Conservation (phyloP, 2,888 invertebrate species). For the Zhuqinia jingwanae region DNA sequence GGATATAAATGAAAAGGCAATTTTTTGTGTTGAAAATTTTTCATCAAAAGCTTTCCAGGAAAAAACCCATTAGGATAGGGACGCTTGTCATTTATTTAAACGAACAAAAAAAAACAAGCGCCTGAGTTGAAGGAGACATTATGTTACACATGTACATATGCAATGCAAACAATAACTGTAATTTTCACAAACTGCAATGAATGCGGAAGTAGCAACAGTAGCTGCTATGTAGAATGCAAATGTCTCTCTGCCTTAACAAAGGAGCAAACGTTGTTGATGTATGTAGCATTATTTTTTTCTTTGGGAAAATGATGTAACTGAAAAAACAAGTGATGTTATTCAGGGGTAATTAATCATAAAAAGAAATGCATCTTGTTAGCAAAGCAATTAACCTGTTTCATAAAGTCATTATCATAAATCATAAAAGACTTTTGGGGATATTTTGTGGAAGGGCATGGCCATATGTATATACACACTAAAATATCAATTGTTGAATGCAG, state of each 20-base stretch:
- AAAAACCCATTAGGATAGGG: too few species aligned
- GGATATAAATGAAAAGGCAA: background rate
- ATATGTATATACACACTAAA: too few species aligned
- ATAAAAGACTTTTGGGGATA: background rate
- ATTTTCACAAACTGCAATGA: slow-evolving; percentile 38
- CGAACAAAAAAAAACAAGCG: too few species aligned
- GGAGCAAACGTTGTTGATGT: background rate
- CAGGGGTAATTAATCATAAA: slow-evolving; percentile 46
- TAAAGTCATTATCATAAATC: background rate
- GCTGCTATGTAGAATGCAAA: too few species aligned
- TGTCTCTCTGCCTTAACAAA: slow-evolving; percentile 20
- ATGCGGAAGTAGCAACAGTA: slow-evolving; percentile 63
- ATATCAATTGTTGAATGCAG: too few species aligned
- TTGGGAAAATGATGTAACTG: background rate
- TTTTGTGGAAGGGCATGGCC: slow-evolving; percentile 50
- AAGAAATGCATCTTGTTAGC: background rate
- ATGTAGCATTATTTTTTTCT: background rate
- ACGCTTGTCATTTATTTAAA: too few species aligned
- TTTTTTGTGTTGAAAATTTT: background rate
- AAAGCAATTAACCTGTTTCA: slow-evolving; percentile 32
- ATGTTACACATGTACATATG: too few species aligned
- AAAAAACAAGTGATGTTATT: background rate
- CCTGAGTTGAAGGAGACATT: background rate
- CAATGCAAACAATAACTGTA: slow-evolving; percentile 55
- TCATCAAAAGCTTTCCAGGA: background rate